Conservation (phyloP, 2,113 vertebrate species). For the rabbit (Oryctolagus cuniculus) region DNA sequence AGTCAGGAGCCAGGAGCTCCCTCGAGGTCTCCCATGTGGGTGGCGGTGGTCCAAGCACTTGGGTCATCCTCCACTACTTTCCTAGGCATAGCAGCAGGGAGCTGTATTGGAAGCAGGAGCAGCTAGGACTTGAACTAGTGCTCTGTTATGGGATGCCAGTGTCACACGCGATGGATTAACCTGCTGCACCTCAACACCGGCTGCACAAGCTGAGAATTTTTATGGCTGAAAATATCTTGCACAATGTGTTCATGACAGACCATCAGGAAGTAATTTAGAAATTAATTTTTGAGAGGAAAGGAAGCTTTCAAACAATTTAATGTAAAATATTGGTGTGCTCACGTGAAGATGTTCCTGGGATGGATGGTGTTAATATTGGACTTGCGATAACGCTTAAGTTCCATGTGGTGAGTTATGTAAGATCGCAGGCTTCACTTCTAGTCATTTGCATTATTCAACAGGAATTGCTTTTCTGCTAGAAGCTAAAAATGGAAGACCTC, state of each 20-base stretch:
- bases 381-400: not conserved
- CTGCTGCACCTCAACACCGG: no score
- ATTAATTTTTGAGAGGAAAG: not conserved
- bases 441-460: not conserved
- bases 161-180: no score
- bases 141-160: no score
- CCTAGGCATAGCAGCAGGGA: no score
- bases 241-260: not conserved
- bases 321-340: not conserved
- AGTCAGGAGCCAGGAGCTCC: no score
- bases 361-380: not conserved
- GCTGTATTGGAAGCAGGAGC: no score
- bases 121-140: no score
- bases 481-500: conserved; percentile 30
- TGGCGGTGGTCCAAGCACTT: no score
- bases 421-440: conserved; percentile 11
- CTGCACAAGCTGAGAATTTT: not conserved
- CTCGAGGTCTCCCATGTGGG: no score
- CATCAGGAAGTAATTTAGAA: not conserved
- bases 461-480: not conserved
- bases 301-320: not conserved
- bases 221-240: conserved; percentile 27
- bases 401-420: not conserved
- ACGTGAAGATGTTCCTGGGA: not conserved
- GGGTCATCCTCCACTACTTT: no score